Base-by-base conservation (phyloP, 2,888 invertebrate species). In the Bombyx huttoni region DNA sequence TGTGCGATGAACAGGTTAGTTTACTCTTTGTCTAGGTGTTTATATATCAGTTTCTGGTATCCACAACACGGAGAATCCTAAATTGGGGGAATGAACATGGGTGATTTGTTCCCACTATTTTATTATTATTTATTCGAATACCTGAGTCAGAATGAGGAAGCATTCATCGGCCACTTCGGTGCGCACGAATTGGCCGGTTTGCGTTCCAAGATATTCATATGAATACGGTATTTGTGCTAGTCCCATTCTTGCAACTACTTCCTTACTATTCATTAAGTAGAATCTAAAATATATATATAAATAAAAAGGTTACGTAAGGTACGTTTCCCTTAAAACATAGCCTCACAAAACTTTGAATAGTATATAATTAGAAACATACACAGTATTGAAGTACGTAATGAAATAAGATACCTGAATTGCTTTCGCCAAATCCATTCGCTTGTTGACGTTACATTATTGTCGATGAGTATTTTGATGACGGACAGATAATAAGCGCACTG, bases 81-180 rank as follows among this genome's bases (percentile, higher is more conserved):
- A 24, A 24, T 24, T 24, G 24, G 1, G 24, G 1, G 24, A 5
- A 24, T 24, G 24, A 24, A 2, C 1, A 5, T 24, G 24, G 3
- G 24, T 3, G 24, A 24, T 24, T 24, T 24, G 24, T 24, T 24
- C 5, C 24, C 24, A 24, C 3, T 24, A 3, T 3, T 24, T 24
- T 24, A 24, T 24, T 24, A 24, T 24, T 24, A 24, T 24, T 24
- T 24, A 45, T n/a, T 51, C 46, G 13, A 49, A 47, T 73, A 92
- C 93, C 89, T 99, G 99, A 8, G 98, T 98, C 54, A 99, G 89
- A 48, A 99, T 98, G 53, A 99, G 90, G 81, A 98, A 99, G 75
- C 99, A 99, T 75, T 98, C 96, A 80, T 99, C 98, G 13, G 99
- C 99, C 52, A 99, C 89, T 40, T 96, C 95, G 0, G 99, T 99